Conservation (phyloP, 2,113 vertebrate genomes). For the Pseudonaja textilis region DNA sequence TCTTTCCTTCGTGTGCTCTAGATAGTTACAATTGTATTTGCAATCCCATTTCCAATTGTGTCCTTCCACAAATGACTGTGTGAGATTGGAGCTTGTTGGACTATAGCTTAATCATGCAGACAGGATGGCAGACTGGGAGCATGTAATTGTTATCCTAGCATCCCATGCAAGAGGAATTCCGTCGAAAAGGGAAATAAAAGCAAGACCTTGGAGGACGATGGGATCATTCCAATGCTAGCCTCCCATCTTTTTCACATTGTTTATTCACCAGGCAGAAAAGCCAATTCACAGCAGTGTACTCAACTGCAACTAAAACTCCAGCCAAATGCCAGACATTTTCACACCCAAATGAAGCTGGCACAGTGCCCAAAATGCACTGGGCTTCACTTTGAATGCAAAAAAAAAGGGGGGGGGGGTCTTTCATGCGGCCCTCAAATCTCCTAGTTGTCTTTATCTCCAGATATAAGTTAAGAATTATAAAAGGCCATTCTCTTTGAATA, state of each 20-base stretch:
- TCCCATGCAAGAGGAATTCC: constrained; percentile 9
- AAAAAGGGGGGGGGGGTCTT: neutral
- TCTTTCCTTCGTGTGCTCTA: neutral
- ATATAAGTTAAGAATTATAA: neutral
- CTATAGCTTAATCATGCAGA: constrained; percentile 11
- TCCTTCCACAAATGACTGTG: neutral
- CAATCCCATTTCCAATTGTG: neutral
- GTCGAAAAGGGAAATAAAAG: constrained; percentile 17
- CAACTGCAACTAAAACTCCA: constrained; percentile 45
- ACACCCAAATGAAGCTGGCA: constrained; percentile 23
- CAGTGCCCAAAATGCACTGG: neutral
- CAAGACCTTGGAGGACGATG: neutral
- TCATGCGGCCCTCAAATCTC: constrained; percentile 2
- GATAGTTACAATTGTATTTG: neutral
- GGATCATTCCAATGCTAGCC: neutral
- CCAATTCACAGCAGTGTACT: constrained; percentile 35
- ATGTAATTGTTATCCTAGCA: constrained; percentile 2
- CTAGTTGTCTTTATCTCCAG: neutral
- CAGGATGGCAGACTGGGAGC: neutral
- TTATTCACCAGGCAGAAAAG: constrained; percentile 32
- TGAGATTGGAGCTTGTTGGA: neutral
- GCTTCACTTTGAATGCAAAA: constrained; percentile 1
- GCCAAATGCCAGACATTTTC: constrained; percentile 36
- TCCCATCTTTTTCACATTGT: constrained; percentile 33
- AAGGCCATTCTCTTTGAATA: constrained; percentile 12